These are phyloP conservation scores for Scylla paramamosain DNA, from an alignment of 1,140 invertebrate genomes.

Conservation along the genomic window DNA sequence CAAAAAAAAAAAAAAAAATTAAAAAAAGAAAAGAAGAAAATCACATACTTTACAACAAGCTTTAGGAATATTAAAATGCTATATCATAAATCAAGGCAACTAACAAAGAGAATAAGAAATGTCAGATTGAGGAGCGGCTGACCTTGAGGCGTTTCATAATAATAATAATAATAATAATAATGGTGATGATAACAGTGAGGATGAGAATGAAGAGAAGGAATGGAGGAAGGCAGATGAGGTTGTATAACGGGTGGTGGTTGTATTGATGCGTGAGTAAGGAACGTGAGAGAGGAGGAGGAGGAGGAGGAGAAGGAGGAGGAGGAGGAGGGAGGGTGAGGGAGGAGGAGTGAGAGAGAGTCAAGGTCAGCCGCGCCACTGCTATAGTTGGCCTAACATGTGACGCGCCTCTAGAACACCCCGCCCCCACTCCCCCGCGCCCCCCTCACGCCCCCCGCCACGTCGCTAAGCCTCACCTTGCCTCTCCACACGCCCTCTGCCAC, in stretches of 20 bases:
- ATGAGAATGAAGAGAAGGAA: not conserved
- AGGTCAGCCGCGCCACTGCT: not conserved
- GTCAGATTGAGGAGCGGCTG: too few relatives aligned
- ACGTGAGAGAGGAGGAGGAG: not conserved
- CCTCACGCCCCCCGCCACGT: not conserved
- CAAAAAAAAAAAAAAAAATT: too few relatives aligned
- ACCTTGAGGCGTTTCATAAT: too few relatives aligned
- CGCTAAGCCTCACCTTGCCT: too few relatives aligned
- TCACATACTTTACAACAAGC: too few relatives aligned
- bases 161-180: too few relatives aligned
- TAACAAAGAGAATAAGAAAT: too few relatives aligned
- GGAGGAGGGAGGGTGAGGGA: too few relatives aligned
- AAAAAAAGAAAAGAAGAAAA: too few relatives aligned
- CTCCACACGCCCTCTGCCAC: not conserved
- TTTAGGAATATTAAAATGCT: too few relatives aligned
- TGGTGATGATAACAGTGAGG: too few relatives aligned
- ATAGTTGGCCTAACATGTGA: constrained; percentile 12
- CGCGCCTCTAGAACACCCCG: not conserved
- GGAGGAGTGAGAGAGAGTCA: not conserved
- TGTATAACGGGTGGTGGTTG: not conserved
- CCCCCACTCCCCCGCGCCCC: not conserved
- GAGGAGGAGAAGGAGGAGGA: not conserved
- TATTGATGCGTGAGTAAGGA: not conserved
- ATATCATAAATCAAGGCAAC: too few relatives aligned
- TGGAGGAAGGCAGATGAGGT: not conserved